Evolutionary conservation across 2,888 invertebrate genomes (phyloP), one percentile per base, ranked within the genome.

Genomic region (Hoplodrina ambigua): DNA sequence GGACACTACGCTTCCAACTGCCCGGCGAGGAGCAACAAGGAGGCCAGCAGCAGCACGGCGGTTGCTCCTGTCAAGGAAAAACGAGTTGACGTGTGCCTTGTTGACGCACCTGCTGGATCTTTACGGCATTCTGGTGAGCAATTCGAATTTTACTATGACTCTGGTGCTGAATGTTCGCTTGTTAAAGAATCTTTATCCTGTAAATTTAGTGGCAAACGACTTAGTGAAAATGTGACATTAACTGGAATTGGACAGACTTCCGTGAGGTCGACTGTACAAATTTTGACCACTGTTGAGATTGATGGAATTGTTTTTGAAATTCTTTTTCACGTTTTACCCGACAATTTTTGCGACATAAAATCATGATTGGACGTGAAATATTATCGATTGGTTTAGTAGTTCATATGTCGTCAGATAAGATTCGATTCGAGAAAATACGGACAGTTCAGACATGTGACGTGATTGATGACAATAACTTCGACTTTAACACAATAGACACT

Each of bases 251-350:
- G 37, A 37, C 37, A 37, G 37, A 56, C 37, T 56, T 33, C n/a
- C 13, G 33, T 37, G 6, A 37, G 56, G 37, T 56, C 56, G 4
- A 56, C 56, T 56, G 56, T 56, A 56, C 56, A 56, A 19, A 56
- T 37, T 56, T 37, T 37, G 56, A 37, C 37, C 7, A 37, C 37
- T 37, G 37, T 37, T 37, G 37, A 37, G 37, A 37, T 37, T 7
- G 37, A 37, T 37, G 37, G 37, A 37, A 37, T 37, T 37, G 7
- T 37, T 37, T 37, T 37, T 37, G 37, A 37, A 37, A 37, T 37
- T 37, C 19, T 61, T 50, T 68, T 68, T 7, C 60, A 68, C 30
- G 55, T 68, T 19, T 54, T n/a, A n/a, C n/a, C n/a, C n/a, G n/a
- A n/a, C n/a, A n/a, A n/a, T n/a, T n/a, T n/a, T n/a, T n/a, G n/a